Base-by-base conservation (phyloP, 2,888 invertebrate species). In the Lasioglossum calceatum region DNA sequence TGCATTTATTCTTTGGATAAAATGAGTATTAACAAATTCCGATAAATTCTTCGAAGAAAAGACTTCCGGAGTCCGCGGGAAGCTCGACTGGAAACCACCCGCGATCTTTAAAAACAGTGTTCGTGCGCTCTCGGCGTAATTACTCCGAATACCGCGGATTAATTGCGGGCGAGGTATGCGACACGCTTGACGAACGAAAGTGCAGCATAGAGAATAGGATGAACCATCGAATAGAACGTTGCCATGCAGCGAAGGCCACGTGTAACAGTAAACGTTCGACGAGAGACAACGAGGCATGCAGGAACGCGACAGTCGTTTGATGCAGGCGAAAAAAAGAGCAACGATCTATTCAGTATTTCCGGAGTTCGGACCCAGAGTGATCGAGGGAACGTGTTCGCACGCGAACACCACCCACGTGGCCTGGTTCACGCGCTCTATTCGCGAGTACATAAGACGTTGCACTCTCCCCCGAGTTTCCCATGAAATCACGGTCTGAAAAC, bases 321-420 rank as follows among this genome's bases (percentile, higher is more conserved):
- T 3, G 4, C 58, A 50, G 16, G 54, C 44, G 27, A 44, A 81
- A n/a, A n/a, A 32, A 61, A 61, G 27, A 61, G 27, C 27, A 27
- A 44, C 42, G 64, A 27, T 27, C 27, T 32, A 32, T 76, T 70
- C 16, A 32, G 54, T 23, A 23, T 54, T 61, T 61, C 61, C 27
- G 27, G 27, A 27, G 61, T 14, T n/a, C 4, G 14, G 61, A 61
- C 32, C 61, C 14, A 27, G 27, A 42, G 32, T 7, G 23, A 44
- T 14, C 16, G 3, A 67, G 14, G 42, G 14, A 77, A 12, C 72
- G 10, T 1, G 44, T 23, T 79, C 67, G 74, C 36, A 14, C 32
- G 67, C 36, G 23, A 36, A 77, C 75, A 74, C 86, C 85, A 85
- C 82, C 86, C 86, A 86, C 86, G 86, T 86, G 86, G 67, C 50